Evolutionary conservation across 2,797 vertebrate genomes (phyloP).

Genomic region (Tiaroga cobitis): DNA sequence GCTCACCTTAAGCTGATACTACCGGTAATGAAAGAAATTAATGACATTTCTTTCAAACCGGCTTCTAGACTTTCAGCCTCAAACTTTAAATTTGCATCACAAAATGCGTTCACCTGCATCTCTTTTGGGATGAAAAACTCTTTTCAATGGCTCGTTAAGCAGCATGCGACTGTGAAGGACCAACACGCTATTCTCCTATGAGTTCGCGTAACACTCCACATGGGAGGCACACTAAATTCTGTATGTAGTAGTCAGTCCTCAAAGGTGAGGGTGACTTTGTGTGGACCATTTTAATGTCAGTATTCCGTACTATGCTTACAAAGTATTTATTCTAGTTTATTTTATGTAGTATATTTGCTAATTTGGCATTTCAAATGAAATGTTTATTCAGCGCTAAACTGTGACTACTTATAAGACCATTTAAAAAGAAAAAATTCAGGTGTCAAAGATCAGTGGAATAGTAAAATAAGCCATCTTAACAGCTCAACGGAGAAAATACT

Average conservation of each 20-base stretch:
- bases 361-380: background rate
- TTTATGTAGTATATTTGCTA: background rate
- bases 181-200: slow-evolving; percentile 6
- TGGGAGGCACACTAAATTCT: background rate
- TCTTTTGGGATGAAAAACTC: slow-evolving; percentile 9
- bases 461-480: slow-evolving; percentile 7
- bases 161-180: slow-evolving; percentile 24
- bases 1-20: background rate
- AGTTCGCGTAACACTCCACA: slow-evolving; percentile 18
- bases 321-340: background rate
- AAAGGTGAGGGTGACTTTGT: slow-evolving; percentile 7
- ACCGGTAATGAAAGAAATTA: background rate
- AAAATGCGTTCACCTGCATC: slow-evolving; percentile 12
- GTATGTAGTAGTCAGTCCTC: background rate
- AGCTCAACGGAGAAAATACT: background rate
- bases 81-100: slow-evolving; percentile 6
- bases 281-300: background rate
- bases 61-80: background rate
- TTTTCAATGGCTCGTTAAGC: slow-evolving; percentile 8
- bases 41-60: background rate
- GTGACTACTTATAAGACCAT: background rate
- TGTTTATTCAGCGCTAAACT: background rate
- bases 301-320: background rate
- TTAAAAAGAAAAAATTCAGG: background rate
- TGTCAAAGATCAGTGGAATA: background rate